phyloP scores from a whole-genome alignment of 2,888 invertebrate species.

The Polymixis flavicincta region DNA sequence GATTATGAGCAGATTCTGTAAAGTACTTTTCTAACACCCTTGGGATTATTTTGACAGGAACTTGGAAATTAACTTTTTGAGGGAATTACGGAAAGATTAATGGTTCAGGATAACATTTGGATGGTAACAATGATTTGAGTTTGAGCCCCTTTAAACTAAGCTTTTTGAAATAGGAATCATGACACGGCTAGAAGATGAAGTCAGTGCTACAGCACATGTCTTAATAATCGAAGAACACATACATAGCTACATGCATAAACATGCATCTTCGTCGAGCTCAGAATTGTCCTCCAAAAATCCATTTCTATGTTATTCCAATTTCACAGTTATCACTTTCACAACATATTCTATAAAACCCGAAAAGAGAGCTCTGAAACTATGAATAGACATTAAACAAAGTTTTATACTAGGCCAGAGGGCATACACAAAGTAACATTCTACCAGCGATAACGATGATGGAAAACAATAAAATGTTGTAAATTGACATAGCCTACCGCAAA shows the following conservation, averaged over 20 bases:
- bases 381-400: background rate
- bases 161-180: slow-evolving; percentile 5
- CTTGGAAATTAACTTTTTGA: slow-evolving; percentile 9
- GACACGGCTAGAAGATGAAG: background rate
- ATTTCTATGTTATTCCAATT: background rate
- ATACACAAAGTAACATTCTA: background rate
- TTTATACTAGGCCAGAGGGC: background rate
- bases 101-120: background rate
- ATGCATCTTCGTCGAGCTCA: background rate
- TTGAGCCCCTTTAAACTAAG: background rate
- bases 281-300: background rate
- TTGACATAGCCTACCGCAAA: background rate
- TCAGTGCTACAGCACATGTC: background rate
- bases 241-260: background rate
- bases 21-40: slow-evolving; percentile 28
- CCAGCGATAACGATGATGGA: background rate
- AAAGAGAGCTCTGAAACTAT: background rate
- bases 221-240: background rate
- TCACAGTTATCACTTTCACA: background rate
- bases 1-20: slow-evolving; percentile 17
- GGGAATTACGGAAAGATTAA: slow-evolving; percentile 10
- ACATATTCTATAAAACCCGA: background rate
- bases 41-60: slow-evolving; percentile 26
- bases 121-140: slow-evolving; percentile 6
- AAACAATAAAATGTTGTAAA: background rate